Base-by-base conservation (phyloP, 2,888 invertebrate genomes). In the Eulithis testata region DNA sequence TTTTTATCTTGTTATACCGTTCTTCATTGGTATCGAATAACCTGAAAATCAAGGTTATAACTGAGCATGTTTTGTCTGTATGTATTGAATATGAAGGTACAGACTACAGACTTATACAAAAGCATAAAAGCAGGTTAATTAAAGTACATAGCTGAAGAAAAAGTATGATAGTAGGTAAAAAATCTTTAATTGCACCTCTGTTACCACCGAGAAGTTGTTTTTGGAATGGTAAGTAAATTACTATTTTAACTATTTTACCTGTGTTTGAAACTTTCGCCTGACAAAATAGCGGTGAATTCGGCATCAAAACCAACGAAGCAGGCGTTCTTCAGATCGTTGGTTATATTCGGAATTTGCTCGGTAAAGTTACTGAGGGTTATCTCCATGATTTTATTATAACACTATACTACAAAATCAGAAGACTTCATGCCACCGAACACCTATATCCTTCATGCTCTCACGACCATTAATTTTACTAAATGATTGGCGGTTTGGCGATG, bases 221-320 rank as follows among this genome's bases (percentile, higher is more conserved):
- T 40, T 40, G 2, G 8, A 9, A 8, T 40, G 9, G 9, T 3
- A 40, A 8, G 40, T 40, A 40, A 40, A 40, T 40, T 2, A 40
- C 8, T 40, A 45, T n/a, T 53, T 40, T 40, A 3, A 6, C 11
- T 40, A n/a, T n/a, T 21, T 49, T 59, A 95, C 95, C 94, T 95
- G 73, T 94, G 76, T 80, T 91, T 93, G 59, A 87, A 87, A n/a
- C 82, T 73, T 49, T 93, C 88, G 70, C 89, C 86, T 0, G 92
- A 75, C 60, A 89, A 73, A 66, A 93, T 80, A 53, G 91, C 96
- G 65, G 96, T 96, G 80, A 97, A 96, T 90, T 97, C 97, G 11
- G 95, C 94, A 84, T 97, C 97, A 72, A 97, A 92, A 12, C 95
- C 94, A 73, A 96, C 84, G 79, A 96, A 95, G 72, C 94, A 93